A percentile compares a stretch with the other conserved stretches of the same genome.
Conservation (phyloP, 2,113 vertebrate species). For the Psettodes erumei region DNA sequence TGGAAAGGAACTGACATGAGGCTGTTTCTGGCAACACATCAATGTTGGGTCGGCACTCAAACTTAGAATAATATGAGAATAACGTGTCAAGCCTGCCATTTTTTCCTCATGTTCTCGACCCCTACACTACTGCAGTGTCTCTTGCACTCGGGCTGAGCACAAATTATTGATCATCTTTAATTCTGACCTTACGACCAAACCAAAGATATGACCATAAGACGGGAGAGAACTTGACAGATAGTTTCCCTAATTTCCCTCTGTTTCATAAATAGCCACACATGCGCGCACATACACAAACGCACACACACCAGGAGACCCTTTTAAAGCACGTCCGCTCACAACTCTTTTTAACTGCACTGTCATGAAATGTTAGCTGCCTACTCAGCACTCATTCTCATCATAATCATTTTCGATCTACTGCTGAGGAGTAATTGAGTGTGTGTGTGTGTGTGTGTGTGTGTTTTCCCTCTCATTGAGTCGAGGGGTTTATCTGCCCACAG, state of each 20-base stretch:
- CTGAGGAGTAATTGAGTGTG: conserved; percentile 63
- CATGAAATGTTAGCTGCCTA: conserved; percentile 64
- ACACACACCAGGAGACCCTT: conserved; percentile 13
- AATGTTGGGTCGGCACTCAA: conserved; percentile 29
- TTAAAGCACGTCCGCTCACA: conserved; percentile 30
- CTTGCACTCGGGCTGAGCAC: background rate
- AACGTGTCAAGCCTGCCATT: too few relatives aligned
- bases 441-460: conserved; percentile 35
- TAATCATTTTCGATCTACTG: conserved; percentile 72
- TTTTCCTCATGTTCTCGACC: too few relatives aligned
- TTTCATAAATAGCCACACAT: background rate
- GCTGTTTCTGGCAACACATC: conserved; percentile 36
- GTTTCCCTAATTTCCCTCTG: background rate
- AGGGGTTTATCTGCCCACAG: conserved; percentile 42
- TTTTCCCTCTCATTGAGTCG: conserved; percentile 35
- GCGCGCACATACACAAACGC: background rate
- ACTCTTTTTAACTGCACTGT: conserved; percentile 63
- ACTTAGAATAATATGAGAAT: too few relatives aligned
- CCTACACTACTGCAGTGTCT: background rate
- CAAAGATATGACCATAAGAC: background rate
- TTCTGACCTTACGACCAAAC: background rate
- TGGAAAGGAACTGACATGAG: conserved; percentile 15
- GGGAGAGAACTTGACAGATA: background rate
- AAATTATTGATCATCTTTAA: background rate
- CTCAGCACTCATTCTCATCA: conserved; percentile 71